These are phyloP conservation scores for Parauchenoglanis punctatus DNA, from an alignment of 2,797 vertebrate genomes.

Conservation along the genomic window DNA sequence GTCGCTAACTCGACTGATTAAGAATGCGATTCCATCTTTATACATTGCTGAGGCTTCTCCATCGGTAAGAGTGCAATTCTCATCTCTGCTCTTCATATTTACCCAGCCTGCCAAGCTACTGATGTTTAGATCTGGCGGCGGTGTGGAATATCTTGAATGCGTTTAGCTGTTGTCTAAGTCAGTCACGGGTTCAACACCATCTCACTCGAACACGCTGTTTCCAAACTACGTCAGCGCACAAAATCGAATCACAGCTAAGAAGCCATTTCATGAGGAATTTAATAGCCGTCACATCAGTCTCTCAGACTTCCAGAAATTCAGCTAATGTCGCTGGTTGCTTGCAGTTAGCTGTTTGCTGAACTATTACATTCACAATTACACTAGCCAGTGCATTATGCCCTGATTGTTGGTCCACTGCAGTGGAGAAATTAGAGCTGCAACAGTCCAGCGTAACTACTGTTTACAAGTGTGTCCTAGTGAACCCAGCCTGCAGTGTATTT, in stretches of 20 bases:
- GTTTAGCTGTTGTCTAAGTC: not conserved
- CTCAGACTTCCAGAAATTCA: not conserved
- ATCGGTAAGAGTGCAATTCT: not conserved
- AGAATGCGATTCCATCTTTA: not conserved
- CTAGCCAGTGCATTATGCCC: not conserved
- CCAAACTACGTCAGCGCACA: not conserved
- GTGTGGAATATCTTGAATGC: not conserved
- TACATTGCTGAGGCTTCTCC: not conserved
- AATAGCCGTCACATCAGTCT: not conserved
- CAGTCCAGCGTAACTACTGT: not conserved
- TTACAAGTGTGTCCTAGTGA: not conserved
- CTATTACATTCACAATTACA: conserved; percentile 3
- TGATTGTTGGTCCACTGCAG: not conserved
- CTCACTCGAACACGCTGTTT: not conserved
- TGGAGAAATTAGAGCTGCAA: not conserved
- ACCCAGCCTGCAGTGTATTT: not conserved
- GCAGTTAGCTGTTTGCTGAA: not conserved
- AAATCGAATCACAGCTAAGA: not conserved
- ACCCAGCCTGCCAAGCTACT: not conserved
- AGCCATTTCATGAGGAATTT: not conserved
- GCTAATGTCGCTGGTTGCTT: not conserved
- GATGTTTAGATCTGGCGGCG: too few species aligned
- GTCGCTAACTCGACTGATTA: not conserved
- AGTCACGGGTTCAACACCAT: not conserved
- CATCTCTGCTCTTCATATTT: not conserved